phyloP scores from a whole-genome alignment of 1,140 invertebrate genomes.

The Wasmannia auropunctata region DNA sequence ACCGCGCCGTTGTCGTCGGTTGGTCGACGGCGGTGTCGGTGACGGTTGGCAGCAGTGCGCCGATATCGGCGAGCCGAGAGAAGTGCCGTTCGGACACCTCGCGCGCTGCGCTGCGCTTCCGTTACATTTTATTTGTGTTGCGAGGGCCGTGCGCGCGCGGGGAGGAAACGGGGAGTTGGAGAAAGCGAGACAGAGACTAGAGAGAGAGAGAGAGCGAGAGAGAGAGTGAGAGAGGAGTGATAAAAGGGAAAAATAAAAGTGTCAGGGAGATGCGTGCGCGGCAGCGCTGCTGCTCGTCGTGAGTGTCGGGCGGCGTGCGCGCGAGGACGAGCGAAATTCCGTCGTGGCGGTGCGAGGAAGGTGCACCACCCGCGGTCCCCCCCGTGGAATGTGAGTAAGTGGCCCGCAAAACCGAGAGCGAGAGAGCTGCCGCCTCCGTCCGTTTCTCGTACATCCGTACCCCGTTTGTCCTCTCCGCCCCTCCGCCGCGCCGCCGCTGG shows the following conservation, averaged over 20 bases:
- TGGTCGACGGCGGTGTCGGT: constrained; percentile 61
- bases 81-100: constrained; percentile 46
- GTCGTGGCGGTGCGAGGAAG: constrained; percentile 52
- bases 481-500: no score
- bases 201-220: neutral
- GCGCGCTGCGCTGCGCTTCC: constrained; percentile 68
- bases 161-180: neutral
- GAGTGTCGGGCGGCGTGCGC: constrained; percentile 10
- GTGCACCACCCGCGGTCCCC: neutral
- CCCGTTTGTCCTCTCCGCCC: neutral
- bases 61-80: constrained; percentile 62
- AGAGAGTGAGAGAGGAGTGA: neutral
- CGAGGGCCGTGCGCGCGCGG: neutral
- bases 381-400: constrained; percentile 71
- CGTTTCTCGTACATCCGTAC: neutral
- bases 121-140: constrained; percentile 70
- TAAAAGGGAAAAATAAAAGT: constrained; percentile 33
- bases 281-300: constrained; percentile 27
- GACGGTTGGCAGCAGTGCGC: no score
- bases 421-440: neutral
- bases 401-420: neutral
- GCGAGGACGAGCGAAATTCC: constrained; percentile 53
- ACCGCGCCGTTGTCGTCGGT: neutral
- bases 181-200: neutral
- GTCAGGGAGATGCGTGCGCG: constrained; percentile 39